Evolutionary conservation across 2,888 invertebrate genomes (phyloP).

Genomic region (Ennomos erosarius): DNA sequence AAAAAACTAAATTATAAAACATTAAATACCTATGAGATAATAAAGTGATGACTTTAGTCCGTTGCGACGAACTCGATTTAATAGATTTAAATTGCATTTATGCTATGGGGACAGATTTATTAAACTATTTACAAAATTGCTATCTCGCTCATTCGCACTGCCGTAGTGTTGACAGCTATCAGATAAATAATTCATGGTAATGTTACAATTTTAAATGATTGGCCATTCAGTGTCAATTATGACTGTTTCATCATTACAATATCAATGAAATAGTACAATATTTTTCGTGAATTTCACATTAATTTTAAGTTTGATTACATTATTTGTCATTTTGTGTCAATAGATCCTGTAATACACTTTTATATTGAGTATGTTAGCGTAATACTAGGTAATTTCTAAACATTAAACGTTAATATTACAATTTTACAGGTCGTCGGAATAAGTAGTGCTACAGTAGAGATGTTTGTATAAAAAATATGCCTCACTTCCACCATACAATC

Average conservation of each 20-base stretch:
- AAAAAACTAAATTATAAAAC: constrained; percentile 74
- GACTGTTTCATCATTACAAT: not conserved
- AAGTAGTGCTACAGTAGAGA: not conserved
- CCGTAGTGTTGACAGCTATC: constrained; percentile 58
- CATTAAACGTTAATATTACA: constrained; percentile 49
- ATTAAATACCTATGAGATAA: constrained; percentile 84
- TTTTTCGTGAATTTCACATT: not conserved
- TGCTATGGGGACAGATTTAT: constrained; percentile 74
- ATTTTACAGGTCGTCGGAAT: constrained; percentile 2
- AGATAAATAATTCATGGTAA: constrained; percentile 1
- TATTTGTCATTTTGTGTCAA: constrained; percentile 8
- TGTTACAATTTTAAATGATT: not conserved
- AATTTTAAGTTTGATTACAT: not conserved
- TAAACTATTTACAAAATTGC: constrained; percentile 81
- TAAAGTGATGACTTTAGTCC: constrained; percentile 79
- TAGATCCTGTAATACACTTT: constrained; percentile 30
- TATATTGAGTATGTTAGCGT: constrained; percentile 46
- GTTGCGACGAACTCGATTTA: constrained; percentile 55
- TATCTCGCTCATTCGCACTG: constrained; percentile 72
- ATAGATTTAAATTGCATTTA: constrained; percentile 74
- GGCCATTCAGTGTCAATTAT: not conserved
- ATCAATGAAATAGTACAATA: not conserved
- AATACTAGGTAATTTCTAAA: constrained; percentile 47
- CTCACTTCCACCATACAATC: too few relatives aligned
- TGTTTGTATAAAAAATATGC: too few relatives aligned